phyloP scores from a whole-genome alignment of 2,113 vertebrate genomes.

The Colaptes auratus region DNA sequence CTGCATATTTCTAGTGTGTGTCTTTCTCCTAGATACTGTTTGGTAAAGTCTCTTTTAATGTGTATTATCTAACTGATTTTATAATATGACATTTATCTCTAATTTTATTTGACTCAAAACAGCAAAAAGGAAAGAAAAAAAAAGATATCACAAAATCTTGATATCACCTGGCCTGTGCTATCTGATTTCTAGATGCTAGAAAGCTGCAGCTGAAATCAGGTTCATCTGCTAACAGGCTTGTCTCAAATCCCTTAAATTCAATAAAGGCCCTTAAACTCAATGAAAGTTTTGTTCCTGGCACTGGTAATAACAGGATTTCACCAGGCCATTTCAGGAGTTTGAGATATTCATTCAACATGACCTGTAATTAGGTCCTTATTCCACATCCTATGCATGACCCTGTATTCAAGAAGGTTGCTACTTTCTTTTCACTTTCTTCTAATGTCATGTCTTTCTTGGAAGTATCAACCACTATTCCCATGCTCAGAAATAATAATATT shows the following conservation, averaged over 20 bases:
- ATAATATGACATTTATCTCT: neutral
- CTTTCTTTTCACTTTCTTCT: neutral
- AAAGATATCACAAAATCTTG: neutral
- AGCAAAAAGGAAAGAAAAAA: neutral
- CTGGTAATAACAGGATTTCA: neutral
- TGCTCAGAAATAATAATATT: neutral
- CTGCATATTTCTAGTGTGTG: neutral
- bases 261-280: neutral
- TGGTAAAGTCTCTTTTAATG: neutral
- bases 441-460: neutral
- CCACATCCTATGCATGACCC: neutral
- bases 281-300: neutral
- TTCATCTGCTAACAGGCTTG: neutral
- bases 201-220: neutral
- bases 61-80: neutral
- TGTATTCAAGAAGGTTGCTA: neutral
- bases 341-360: neutral
- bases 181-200: neutral
- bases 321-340: neutral
- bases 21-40: neutral
- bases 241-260: neutral
- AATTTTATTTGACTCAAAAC: neutral
- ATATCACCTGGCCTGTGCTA: neutral
- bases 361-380: neutral
- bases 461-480: neutral